A percentile compares a stretch with the other conserved stretches of the same genome.
phyloP scores from a whole-genome alignment of 2,113 vertebrate genomes.

The Anoplopoma fimbria region DNA sequence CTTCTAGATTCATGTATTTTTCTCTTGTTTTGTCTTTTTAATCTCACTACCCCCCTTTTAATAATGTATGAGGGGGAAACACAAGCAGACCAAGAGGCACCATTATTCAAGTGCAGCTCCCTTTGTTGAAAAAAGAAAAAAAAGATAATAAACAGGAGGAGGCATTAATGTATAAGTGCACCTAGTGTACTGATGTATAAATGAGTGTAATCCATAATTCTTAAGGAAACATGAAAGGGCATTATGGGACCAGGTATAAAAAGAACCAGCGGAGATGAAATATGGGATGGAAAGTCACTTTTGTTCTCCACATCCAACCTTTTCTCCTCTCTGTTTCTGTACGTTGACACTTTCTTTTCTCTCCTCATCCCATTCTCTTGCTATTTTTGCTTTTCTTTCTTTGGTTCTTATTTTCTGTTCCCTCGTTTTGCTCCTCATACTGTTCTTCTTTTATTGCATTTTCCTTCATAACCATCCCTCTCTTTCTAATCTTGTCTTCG shows the following conservation, averaged over 20 bases:
- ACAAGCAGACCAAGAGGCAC: constrained; percentile 12
- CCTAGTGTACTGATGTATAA: constrained; percentile 18
- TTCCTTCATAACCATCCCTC: neutral
- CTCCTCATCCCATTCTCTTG: no score
- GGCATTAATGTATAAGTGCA: constrained; percentile 12
- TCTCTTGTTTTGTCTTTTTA: constrained; percentile 46
- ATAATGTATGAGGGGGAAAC: constrained; percentile 57
- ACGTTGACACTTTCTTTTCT: neutral
- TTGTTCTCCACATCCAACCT: neutral
- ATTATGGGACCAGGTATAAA: neutral
- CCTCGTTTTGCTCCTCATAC: neutral
- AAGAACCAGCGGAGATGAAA: neutral
- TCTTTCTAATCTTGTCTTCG: neutral
- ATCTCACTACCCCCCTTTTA: constrained; percentile 29
- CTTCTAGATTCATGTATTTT: neutral
- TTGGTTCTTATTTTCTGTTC: neutral
- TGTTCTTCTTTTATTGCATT: neutral
- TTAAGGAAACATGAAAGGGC: constrained; percentile 22
- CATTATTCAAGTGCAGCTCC: constrained; percentile 38
- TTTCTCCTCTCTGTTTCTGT: neutral
- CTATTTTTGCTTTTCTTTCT: neutral
- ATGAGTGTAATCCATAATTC: constrained; percentile 33
- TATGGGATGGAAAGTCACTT: neutral
- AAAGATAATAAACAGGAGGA: constrained; percentile 8
- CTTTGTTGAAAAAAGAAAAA: constrained; percentile 3